phyloP scores from a whole-genome alignment of 1,140 invertebrate genomes.

The Rhizoglyphus robini region DNA sequence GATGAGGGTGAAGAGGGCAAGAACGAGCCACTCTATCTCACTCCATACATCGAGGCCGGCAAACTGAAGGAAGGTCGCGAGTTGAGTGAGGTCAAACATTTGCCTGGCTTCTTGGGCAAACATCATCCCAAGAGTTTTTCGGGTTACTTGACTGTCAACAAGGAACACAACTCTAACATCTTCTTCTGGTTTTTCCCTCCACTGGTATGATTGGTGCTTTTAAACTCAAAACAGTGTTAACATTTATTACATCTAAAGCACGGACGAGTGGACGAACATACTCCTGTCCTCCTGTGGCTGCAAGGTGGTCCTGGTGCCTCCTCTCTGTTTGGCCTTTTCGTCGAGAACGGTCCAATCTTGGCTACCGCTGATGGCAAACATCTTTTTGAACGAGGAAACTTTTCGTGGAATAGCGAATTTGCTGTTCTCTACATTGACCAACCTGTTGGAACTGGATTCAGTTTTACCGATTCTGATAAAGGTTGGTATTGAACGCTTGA shows the following conservation, averaged over 20 bases:
- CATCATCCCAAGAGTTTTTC: conserved; percentile 16
- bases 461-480: conserved; percentile 22
- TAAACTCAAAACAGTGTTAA: neutral
- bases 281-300: conserved; percentile 64
- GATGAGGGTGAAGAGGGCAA: neutral
- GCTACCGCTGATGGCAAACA: conserved; percentile 41
- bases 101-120: neutral
- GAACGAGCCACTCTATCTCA: conserved; percentile 21
- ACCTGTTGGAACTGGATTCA: conserved; percentile 54
- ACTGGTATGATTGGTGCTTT: conserved; percentile 16
- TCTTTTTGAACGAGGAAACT: conserved; percentile 42
- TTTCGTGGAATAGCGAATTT: conserved; percentile 56
- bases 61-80: conserved; percentile 17
- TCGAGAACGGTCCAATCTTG: conserved; percentile 62
- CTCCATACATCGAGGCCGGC: conserved; percentile 24
- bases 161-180: conserved; percentile 24
- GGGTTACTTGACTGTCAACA: conserved; percentile 22
- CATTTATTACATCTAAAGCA: neutral
- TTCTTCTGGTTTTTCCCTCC: conserved; percentile 29
- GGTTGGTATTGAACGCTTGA: no score
- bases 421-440: conserved; percentile 72
- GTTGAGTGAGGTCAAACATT: neutral
- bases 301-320: conserved; percentile 67
- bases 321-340: conserved; percentile 63
- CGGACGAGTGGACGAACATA: conserved; percentile 23